phyloP scores from a whole-genome alignment of 1,140 invertebrate species.

The Solen grandis region DNA sequence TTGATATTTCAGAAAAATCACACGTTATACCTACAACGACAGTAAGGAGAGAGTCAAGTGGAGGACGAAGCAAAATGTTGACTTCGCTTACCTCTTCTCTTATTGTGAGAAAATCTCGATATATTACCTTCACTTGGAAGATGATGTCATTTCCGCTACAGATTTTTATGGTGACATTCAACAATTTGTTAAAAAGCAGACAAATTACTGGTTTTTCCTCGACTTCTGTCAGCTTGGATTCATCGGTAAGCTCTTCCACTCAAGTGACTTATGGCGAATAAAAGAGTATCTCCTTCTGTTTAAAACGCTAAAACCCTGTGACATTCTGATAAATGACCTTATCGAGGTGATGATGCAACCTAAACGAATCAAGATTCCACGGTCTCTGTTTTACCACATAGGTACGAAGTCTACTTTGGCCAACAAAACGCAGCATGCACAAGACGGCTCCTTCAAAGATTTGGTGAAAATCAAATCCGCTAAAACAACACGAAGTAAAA shows the following conservation, averaged over 20 bases:
- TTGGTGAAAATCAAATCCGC: neutral
- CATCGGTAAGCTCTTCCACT: conserved; percentile 90
- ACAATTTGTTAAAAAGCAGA: conserved; percentile 67
- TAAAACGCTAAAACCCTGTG: conserved; percentile 95
- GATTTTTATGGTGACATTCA: conserved; percentile 67
- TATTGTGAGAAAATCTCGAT: conserved; percentile 66
- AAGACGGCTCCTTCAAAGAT: conserved; percentile 56
- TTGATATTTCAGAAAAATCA: no score
- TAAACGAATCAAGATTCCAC: conserved; percentile 26
- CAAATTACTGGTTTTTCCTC: conserved; percentile 69
- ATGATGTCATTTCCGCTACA: conserved; percentile 70
- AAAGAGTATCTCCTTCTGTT: conserved; percentile 95
- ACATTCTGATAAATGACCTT: conserved; percentile 82
- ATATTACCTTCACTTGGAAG: conserved; percentile 77
- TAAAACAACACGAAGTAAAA: conserved; percentile 29
- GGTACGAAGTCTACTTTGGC: conserved; percentile 56
- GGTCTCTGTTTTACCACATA: conserved; percentile 60
- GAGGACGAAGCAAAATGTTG: conserved; percentile 76
- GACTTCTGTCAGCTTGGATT: conserved; percentile 84
- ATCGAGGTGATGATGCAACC: conserved; percentile 52
- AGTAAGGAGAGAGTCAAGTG: conserved; percentile 59
- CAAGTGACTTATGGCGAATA: conserved; percentile 90
- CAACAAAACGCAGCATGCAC: conserved; percentile 56
- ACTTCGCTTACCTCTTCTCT: conserved; percentile 74
- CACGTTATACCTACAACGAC: neutral